Base-by-base conservation (phyloP, 2,888 invertebrate genomes). In the Polydrusus tereticollis region DNA sequence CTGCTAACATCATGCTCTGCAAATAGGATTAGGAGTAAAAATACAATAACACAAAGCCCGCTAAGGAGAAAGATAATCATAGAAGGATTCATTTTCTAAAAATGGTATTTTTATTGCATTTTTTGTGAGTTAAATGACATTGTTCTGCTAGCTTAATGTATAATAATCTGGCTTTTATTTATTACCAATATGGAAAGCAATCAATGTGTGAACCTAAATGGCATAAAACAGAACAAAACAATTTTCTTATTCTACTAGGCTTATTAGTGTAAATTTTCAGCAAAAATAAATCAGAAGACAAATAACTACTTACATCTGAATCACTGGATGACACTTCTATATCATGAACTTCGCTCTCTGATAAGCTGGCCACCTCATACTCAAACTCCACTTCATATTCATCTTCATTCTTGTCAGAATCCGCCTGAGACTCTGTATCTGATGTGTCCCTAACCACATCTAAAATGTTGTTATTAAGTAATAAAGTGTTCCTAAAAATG, bases 361-460 rank as follows among this genome's bases (percentile, higher is more conserved):
- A 82, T 68, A 85, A 86, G 43, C 88, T 88, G 33, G 85, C 88
- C 4, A 90, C 88, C 68, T 84, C 84, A 75, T 84, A 85, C 64
- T 84, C 84, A 23, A 83, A 79, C 8, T 81, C 80, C 3, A 83
- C 66, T 36, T 81, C 81, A 52, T 77, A 80, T 65, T 81, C 80
- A 50, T 75, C 76, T 5, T 72, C 66, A 29, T 76, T 73, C 12
- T 20, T 60, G 23, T 68, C 69, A 16, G 50, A 55, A 38, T 78
- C 80, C 2, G 80, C 78, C 41, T 80, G 77, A 6, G 82, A 78
- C 52, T 83, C 83, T 0, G 85, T 84, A 63, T 85, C 85, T 1
- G 84, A 76, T n/a, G 85, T 83, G 77, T 86, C 86, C 69, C 78
- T 81, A 55, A 80, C 84, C 57, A 81, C 74, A 80, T 86, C 86